phyloP scores from a whole-genome alignment of 2,113 vertebrate genomes.

The Salminus brasiliensis region DNA sequence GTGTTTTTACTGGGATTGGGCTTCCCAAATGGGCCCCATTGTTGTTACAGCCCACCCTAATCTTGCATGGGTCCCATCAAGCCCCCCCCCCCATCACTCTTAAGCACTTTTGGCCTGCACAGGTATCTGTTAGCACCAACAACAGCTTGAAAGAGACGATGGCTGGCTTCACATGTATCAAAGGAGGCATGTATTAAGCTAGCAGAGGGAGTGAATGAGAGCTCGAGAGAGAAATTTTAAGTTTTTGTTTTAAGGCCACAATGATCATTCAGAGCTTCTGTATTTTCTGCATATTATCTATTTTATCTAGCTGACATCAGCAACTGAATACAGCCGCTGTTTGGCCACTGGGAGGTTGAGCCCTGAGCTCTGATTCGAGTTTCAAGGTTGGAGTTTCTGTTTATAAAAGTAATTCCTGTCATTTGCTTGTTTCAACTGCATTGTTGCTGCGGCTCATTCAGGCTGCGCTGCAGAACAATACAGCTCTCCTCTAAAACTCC shows the following conservation, averaged over 20 bases:
- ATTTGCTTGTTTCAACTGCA: neutral
- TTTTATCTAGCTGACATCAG: neutral
- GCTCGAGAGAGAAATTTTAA: neutral
- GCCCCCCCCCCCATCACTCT: too few species aligned
- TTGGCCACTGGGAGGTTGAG: conserved; percentile 1
- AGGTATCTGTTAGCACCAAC: too few species aligned
- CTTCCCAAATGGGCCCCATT: too few species aligned
- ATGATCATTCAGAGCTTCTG: conserved; percentile 1
- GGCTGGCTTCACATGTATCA: too few species aligned
- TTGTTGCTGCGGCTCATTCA: neutral
- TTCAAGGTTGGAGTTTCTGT: conserved; percentile 24
- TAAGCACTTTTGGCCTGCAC: too few species aligned
- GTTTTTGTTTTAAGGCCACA: neutral
- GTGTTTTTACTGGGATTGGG: too few species aligned
- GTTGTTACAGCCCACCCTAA: too few species aligned
- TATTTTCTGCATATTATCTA: neutral
- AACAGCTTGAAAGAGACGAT: too few species aligned
- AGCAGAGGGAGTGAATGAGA: neutral
- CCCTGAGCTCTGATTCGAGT: conserved; percentile 24
- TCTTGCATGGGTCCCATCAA: too few species aligned
- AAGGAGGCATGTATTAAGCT: too few species aligned
- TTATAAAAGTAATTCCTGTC: conserved; percentile 6
- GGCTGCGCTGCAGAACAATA: conserved; percentile 5
- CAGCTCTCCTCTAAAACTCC: conserved; percentile 4
- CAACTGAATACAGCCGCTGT: neutral